These are phyloP conservation scores for Aleiodes alternator DNA, from an alignment of 2,888 invertebrate genomes.

Conservation along the genomic window DNA sequence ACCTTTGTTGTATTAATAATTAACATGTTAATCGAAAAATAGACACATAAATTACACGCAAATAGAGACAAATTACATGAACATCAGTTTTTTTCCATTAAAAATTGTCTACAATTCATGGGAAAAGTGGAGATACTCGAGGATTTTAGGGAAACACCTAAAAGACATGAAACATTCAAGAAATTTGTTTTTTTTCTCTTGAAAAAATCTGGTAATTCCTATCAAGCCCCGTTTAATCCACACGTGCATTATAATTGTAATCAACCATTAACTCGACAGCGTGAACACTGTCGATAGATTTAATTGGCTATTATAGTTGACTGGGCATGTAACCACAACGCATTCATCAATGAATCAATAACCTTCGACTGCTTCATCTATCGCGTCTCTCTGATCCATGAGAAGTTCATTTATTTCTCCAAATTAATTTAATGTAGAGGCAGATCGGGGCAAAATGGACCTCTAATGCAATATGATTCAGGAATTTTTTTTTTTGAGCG, in stretches of 20 bases:
- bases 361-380: not conserved
- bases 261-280: constrained; percentile 43
- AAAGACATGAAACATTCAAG: constrained; percentile 24
- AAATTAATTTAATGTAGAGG: not conserved
- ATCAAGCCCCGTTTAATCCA: constrained; percentile 45
- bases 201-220: constrained; percentile 43
- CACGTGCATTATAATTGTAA: constrained; percentile 48
- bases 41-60: constrained; percentile 14
- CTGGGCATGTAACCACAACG: constrained; percentile 11
- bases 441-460: no score
- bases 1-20: constrained; percentile 11
- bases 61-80: constrained; percentile 26
- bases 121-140: no score
- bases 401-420: not conserved
- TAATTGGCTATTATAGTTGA: constrained; percentile 52
- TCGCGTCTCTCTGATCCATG: not conserved
- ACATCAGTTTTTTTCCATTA: not conserved
- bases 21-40: constrained; percentile 24
- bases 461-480: no score
- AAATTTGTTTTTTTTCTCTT: not conserved
- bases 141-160: no score
- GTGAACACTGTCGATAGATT: constrained; percentile 47
- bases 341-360: constrained; percentile 21
- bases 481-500: no score
- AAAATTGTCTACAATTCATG: not conserved